Percentiles rank a stretch among this genome's conserved stretches.
Conservation (phyloP, 53 echinoderm and acorn worm genomes). For the Apostichopus leukothele region DNA sequence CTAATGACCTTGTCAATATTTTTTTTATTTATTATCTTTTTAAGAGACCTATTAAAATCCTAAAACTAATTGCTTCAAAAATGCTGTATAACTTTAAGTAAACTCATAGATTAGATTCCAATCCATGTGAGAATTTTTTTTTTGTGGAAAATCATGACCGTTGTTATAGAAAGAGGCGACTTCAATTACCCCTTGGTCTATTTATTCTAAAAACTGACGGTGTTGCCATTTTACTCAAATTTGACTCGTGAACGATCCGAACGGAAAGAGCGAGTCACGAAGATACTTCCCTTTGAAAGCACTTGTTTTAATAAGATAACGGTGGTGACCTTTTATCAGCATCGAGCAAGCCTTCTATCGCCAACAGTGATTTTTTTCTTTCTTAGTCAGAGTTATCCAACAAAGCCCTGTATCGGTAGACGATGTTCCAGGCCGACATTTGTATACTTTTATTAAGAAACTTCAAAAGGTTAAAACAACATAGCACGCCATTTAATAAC, state of each 20-base stretch:
- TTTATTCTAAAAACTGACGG: constrained; percentile 43
- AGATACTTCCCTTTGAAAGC: constrained; percentile 33
- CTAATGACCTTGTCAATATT: no score
- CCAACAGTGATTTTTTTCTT: not conserved
- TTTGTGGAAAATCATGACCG: not conserved
- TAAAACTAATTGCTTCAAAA: no score
- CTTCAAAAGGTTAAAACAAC: constrained; percentile 34
- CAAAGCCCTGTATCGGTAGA: no score
- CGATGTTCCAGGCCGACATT: constrained; percentile 20
- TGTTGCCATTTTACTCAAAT: constrained; percentile 33
- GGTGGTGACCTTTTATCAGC: constrained; percentile 37
- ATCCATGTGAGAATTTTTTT: not conserved
- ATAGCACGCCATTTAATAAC: not conserved
- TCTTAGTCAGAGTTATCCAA: not conserved
- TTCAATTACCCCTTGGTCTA: constrained; percentile 23
- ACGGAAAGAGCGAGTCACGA: constrained; percentile 28
- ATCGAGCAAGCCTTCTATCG: not conserved
- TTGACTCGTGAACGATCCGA: constrained; percentile 8
- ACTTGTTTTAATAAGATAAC: constrained; percentile 34
- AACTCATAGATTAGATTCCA: not conserved
- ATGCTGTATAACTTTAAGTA: not conserved
- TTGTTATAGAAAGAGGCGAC: not conserved
- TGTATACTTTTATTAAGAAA: constrained; percentile 39
- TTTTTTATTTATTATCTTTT: no score
- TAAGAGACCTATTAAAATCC: no score